These are phyloP conservation scores for Simalia tracyae DNA, from an alignment of 2,797 vertebrate genomes.

Conservation along the genomic window DNA sequence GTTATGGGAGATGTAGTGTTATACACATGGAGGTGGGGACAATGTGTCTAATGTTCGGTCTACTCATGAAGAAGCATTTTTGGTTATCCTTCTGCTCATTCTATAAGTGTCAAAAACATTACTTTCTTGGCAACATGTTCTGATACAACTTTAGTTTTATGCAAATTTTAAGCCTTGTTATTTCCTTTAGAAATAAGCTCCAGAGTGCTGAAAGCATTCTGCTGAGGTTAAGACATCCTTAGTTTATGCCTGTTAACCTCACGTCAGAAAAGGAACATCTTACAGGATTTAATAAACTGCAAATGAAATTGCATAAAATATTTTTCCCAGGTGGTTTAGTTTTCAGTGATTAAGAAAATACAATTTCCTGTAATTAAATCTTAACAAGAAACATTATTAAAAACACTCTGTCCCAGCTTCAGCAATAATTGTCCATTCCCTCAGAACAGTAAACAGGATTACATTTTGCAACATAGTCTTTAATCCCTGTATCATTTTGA, in stretches of 20 bases:
- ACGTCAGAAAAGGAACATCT: conserved; percentile 75
- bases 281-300: conserved; percentile 81
- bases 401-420: conserved; percentile 79
- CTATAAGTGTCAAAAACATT: not conserved
- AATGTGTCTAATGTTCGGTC: not conserved
- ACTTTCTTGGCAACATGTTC: not conserved
- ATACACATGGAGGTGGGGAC: not conserved
- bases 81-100: not conserved
- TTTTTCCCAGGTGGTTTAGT: conserved; percentile 75
- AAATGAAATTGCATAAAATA: conserved; percentile 77
- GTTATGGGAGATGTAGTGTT: not conserved
- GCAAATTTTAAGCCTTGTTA: not conserved
- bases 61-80: not conserved
- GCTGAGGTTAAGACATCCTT: conserved; percentile 73
- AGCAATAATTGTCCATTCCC: conserved; percentile 80
- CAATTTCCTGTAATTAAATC: conserved; percentile 84
- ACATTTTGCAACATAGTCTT: conserved; percentile 72
- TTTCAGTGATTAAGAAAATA: conserved; percentile 84
- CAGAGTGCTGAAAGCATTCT: conserved; percentile 47
- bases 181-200: conserved; percentile 24
- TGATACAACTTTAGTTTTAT: not conserved
- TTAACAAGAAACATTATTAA: conserved; percentile 84
- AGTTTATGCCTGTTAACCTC: conserved; percentile 71
- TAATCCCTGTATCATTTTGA: conserved; percentile 79
- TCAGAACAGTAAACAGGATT: conserved; percentile 82